Conservation (phyloP, 2,888 invertebrate genomes). For the Hetaerina titia region DNA sequence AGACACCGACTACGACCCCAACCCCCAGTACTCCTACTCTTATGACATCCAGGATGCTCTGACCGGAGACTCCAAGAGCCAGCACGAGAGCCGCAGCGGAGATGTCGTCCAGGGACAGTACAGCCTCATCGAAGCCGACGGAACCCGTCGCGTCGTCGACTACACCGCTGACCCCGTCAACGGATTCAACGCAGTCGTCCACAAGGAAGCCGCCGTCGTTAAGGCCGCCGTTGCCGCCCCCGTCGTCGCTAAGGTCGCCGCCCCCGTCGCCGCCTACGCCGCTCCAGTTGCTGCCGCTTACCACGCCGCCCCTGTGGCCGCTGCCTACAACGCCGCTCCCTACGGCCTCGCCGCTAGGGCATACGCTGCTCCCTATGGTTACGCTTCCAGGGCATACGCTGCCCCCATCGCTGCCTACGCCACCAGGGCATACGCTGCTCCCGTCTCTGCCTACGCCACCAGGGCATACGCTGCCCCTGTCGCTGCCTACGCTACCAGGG, state of each 20-base stretch:
- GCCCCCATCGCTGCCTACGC: constrained; percentile 71
- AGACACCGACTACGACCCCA: constrained; percentile 73
- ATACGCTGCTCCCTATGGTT: constrained; percentile 1
- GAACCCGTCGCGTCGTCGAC: constrained; percentile 68
- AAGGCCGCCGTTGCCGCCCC: constrained; percentile 68
- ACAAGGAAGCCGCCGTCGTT: constrained; percentile 68
- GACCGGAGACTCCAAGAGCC: constrained; percentile 66
- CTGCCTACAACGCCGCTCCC: constrained; percentile 23
- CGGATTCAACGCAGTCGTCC: constrained; percentile 69
- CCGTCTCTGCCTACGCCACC: constrained; percentile 46
- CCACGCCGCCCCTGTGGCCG: neutral
- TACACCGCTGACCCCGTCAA: constrained; percentile 69
- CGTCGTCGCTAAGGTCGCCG: neutral
- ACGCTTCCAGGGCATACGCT: neutral
- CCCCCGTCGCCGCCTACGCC: constrained; percentile 55
- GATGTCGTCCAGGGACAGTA: constrained; percentile 67
- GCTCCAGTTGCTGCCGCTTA: constrained; percentile 68
- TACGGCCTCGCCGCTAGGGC: neutral
- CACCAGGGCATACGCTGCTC: constrained; percentile 36
- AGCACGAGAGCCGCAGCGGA: constrained; percentile 66
- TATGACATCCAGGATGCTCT: constrained; percentile 60
- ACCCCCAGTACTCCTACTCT: constrained; percentile 72
- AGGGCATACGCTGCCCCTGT: constrained; percentile 68
- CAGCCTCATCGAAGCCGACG: constrained; percentile 67
- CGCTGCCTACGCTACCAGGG: constrained; percentile 72